These are phyloP conservation scores for Lindbergichthys nudifrons DNA, from an alignment of 2,797 vertebrate genomes.

Conservation along the genomic window DNA sequence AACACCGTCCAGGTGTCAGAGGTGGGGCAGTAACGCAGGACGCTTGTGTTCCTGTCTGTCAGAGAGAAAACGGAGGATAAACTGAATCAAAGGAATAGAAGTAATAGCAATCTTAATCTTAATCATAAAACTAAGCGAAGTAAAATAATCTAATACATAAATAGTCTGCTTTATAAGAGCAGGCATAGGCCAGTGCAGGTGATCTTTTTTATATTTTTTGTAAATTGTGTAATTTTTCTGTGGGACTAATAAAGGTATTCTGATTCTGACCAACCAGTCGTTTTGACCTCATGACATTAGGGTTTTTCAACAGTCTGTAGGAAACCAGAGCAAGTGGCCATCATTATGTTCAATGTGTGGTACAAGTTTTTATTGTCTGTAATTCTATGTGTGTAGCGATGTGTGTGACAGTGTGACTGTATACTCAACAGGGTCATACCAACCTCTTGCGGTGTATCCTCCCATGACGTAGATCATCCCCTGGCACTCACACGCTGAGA, in stretches of 20 bases:
- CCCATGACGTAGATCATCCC: slow-evolving; percentile 96
- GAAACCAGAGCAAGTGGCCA: background rate
- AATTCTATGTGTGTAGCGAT: background rate
- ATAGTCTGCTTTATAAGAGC: no score
- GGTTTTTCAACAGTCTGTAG: background rate
- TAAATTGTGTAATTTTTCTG: no score
- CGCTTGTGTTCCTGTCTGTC: slow-evolving; percentile 92
- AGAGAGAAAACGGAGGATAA: slow-evolving; percentile 2
- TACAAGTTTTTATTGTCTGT: background rate
- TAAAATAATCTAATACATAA: no score
- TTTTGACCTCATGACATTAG: no score
- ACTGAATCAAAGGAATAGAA: background rate
- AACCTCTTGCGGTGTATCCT: slow-evolving; percentile 95
- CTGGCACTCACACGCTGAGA: slow-evolving; percentile 95
- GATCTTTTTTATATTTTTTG: no score
- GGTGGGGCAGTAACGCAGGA: slow-evolving; percentile 91
- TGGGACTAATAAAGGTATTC: no score
- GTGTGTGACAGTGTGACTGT: background rate
- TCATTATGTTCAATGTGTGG: background rate
- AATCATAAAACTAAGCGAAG: no score
- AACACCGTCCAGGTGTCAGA: slow-evolving; percentile 91
- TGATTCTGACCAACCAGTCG: no score
- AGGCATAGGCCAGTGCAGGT: no score
- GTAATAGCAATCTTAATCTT: no score
- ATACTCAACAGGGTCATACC: slow-evolving; percentile 19